A percentile compares a stretch with the other conserved stretches of the same genome.
Evolutionary conservation across 2,888 invertebrate genomes (phyloP).

Genomic region (Pegoplata infirma): DNA sequence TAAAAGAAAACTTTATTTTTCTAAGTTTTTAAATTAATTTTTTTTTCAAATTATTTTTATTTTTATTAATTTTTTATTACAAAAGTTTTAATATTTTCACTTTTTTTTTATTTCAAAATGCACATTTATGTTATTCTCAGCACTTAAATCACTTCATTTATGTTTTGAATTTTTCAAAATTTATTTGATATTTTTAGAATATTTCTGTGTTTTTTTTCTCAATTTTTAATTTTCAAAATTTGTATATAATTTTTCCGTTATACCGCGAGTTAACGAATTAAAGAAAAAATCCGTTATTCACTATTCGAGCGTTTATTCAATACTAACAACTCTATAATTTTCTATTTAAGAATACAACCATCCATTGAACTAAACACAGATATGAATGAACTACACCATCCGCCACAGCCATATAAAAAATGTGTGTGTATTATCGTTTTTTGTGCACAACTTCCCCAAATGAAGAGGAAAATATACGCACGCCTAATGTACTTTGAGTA

Average conservation of each 20-base stretch:
- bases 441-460: conserved; percentile 14
- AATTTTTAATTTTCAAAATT: background rate
- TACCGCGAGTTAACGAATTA: background rate
- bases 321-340: conserved; percentile 49
- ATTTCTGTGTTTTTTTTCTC: conserved; percentile 5
- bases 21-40: too few species aligned
- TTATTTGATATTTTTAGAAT: conserved; percentile 52
- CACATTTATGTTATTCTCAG: too few species aligned
- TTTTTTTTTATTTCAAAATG: background rate
- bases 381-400: background rate
- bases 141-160: background rate
- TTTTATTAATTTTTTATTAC: background rate
- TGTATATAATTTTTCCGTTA: conserved; percentile 8
- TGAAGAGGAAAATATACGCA: conserved; percentile 37
- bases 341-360: conserved; percentile 25
- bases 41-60: too few species aligned
- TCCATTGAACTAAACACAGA: background rate
- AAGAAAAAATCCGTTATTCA: conserved; percentile 37
- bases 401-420: background rate
- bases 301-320: conserved; percentile 44
- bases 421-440: background rate
- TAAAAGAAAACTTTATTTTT: too few species aligned
- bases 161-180: background rate
- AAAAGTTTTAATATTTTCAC: background rate
- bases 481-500: conserved; percentile 54